These are phyloP conservation scores for Drosophila nigrodunni DNA, from an alignment of 1,140 invertebrate species.

Conservation along the genomic window DNA sequence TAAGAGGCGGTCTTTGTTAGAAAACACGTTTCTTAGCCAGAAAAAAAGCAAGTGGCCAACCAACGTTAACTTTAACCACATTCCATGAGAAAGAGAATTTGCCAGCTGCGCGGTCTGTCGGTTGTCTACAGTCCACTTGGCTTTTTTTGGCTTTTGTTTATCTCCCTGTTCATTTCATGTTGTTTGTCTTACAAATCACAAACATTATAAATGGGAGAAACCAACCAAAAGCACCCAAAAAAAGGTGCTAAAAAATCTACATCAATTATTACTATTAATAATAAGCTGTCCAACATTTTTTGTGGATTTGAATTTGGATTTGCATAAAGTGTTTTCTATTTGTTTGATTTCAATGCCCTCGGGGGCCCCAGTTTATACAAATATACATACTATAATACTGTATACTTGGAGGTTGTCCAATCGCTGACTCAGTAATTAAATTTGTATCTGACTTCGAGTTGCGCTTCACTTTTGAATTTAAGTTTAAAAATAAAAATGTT, in stretches of 20 bases:
- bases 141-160: slow-evolving; percentile 48
- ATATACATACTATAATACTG: background rate
- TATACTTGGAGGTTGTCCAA: slow-evolving; percentile 13
- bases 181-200: slow-evolving; percentile 78
- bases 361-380: background rate
- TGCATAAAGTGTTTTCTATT: slow-evolving; percentile 24
- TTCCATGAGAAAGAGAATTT: slow-evolving; percentile 74
- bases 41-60: slow-evolving; percentile 15
- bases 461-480: slow-evolving; percentile 37
- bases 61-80: slow-evolving; percentile 35
- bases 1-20: slow-evolving; percentile 70
- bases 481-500: background rate
- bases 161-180: slow-evolving; percentile 11
- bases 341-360: slow-evolving; percentile 17
- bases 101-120: slow-evolving; percentile 54
- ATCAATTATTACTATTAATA: slow-evolving; percentile 81
- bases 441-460: slow-evolving; percentile 54
- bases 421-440: slow-evolving; percentile 70
- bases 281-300: slow-evolving; percentile 53
- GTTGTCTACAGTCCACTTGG: background rate
- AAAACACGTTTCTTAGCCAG: slow-evolving; percentile 70
- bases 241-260: slow-evolving; percentile 73
- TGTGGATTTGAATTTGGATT: slow-evolving; percentile 36
- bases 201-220: slow-evolving; percentile 77
- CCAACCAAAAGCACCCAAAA: slow-evolving; percentile 28